phyloP scores from a whole-genome alignment of 2,797 vertebrate species.

The Dicrostonyx torquatus region DNA sequence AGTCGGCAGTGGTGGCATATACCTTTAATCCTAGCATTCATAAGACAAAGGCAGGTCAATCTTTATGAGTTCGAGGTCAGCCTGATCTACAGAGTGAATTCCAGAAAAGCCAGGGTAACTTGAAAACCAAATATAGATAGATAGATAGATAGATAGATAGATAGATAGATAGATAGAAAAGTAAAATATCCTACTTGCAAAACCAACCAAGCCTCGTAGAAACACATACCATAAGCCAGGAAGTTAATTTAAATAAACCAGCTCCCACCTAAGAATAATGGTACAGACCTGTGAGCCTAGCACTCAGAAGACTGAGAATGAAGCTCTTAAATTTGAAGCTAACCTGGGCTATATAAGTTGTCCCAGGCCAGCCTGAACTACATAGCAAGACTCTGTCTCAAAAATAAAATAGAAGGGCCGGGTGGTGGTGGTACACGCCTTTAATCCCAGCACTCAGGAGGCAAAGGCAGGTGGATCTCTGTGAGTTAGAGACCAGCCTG shows the following conservation, averaged over 20 bases:
- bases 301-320: neutral
- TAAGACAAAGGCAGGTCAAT: neutral
- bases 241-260: neutral
- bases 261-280: neutral
- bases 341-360: neutral
- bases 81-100: neutral
- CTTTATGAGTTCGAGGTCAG: neutral
- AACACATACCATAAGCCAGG: neutral
- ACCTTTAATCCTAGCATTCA: neutral
- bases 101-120: neutral
- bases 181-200: neutral
- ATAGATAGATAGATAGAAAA: neutral
- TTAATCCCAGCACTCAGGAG: too few relatives aligned
- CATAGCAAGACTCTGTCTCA: neutral
- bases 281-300: neutral
- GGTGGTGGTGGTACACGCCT: too few relatives aligned
- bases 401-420: too few relatives aligned
- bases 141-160: neutral
- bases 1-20: neutral
- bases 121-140: neutral
- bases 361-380: neutral
- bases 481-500: too few relatives aligned
- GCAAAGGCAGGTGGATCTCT: too few relatives aligned
- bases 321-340: neutral
- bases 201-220: neutral